Base-by-base conservation (phyloP, 2,113 vertebrate species). In the Pogona vitticeps region DNA sequence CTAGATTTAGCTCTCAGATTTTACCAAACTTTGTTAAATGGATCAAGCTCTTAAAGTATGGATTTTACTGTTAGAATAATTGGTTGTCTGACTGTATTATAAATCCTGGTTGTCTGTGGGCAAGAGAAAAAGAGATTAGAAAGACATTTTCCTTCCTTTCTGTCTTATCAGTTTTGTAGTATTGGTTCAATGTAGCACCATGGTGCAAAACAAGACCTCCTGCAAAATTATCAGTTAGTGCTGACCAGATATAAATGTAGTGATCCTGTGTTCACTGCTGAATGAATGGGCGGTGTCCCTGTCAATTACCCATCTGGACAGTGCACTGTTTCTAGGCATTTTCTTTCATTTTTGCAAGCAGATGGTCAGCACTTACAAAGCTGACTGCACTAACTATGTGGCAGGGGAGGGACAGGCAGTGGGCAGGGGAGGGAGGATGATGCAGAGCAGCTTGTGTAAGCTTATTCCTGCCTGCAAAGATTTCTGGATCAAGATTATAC, bases 1-100 rank as follows among this genome's bases (percentile, higher is more conserved):
- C 9, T 86, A 58, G 28, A 89, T 84, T 92, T 79, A 58, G 77
- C 52, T 91, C 91, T 84, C 73, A 91, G 79, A 83, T 86, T 85
- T 88, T 88, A 85, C 58, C 59, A 82, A 86, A 86, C 40, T 84
- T 79, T 90, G 90, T 82, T 13, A 91, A 89, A 68, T 3, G 90
- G 90, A 89, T 86, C 33, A 80, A 65, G 23, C n/a, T 76, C 46
- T 84, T 21, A 82, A 84, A 73, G 8, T 75, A 72, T 72, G 76
- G n/a, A 8, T 91, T 84, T 46, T 3, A 31, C 82, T 91, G 40
- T 76, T 68, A 40, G 1, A 76, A 21, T 28, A 68, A 67, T 56
- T 82, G 79, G 33, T 75, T 67, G 33, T 67, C 65, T 85, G 33
- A 28, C 67, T 67, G 63, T 65, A 38, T 67, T 36, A 67, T 33